These are phyloP conservation scores for Haliclona indistincta DNA, from an alignment of 37 sponge, comb jelly and placozoan genomes.

Conservation along the genomic window DNA sequence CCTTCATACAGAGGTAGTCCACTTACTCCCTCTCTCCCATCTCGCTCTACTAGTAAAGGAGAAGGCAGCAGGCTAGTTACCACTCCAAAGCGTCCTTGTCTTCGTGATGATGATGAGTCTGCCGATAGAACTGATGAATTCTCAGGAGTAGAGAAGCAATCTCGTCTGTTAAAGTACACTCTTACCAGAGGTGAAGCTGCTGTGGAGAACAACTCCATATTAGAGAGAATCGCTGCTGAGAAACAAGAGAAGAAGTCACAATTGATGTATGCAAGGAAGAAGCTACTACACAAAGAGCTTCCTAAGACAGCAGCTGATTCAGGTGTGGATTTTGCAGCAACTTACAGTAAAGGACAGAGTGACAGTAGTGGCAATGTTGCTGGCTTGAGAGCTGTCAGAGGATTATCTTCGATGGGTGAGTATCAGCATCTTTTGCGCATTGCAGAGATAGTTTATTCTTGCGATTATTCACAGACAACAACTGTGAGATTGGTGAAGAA, in stretches of 20 bases:
- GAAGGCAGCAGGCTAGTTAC: too few relatives aligned
- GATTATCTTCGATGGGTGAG: neutral
- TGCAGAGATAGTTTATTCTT: neutral
- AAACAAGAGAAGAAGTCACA: conserved; percentile 11
- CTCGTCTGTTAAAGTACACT: conserved; percentile 38
- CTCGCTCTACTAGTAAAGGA: too few relatives aligned
- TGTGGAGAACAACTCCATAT: conserved; percentile 26
- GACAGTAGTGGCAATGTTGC: neutral
- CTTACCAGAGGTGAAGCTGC: conserved; percentile 9
- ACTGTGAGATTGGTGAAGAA: conserved; percentile 57
- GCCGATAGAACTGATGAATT: conserved; percentile 28
- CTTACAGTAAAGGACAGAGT: too few relatives aligned
- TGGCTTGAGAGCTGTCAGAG: neutral
- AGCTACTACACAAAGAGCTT: conserved; percentile 44
- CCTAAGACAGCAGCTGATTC: conserved; percentile 19
- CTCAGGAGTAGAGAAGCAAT: conserved; percentile 58
- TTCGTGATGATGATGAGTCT: neutral
- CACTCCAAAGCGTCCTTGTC: too few relatives aligned
- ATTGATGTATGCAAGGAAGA: conserved; percentile 13
- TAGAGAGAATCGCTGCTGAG: conserved; percentile 19
- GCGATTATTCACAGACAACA: conserved; percentile 22
- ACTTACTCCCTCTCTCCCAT: neutral
- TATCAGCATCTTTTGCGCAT: neutral
- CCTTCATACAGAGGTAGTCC: neutral
- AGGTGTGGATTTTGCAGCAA: conserved; percentile 26